These are phyloP conservation scores for Pheosia tremula DNA, from an alignment of 2,888 invertebrate species.

Conservation along the genomic window DNA sequence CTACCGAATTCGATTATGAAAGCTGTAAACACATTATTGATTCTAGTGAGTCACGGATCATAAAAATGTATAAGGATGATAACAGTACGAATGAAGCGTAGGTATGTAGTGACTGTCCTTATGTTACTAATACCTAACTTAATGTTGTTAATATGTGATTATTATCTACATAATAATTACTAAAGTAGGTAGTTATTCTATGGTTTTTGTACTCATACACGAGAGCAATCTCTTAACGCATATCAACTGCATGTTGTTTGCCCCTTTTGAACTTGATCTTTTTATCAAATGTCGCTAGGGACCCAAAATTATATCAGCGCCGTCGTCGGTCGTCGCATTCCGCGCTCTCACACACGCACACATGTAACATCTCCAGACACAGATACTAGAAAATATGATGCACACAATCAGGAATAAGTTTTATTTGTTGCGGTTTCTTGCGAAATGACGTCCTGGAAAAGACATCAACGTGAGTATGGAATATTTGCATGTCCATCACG, in stretches of 20 bases:
- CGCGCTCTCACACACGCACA: slow-evolving; percentile 61
- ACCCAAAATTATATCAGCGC: slow-evolving; percentile 70
- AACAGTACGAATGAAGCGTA: neutral
- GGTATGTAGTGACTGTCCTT: too few species aligned
- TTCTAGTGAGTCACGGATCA: slow-evolving; percentile 20
- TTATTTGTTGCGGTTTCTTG: slow-evolving; percentile 12
- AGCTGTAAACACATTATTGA: slow-evolving; percentile 61
- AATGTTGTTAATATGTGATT: too few species aligned
- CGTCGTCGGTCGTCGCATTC: slow-evolving; percentile 65
- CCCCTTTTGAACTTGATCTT: slow-evolving; percentile 81
- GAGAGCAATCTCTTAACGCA: slow-evolving; percentile 38
- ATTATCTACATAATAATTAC: neutral
- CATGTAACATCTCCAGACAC: slow-evolving; percentile 18
- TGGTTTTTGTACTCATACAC: slow-evolving; percentile 17
- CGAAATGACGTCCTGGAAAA: slow-evolving; percentile 23
- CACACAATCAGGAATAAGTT: slow-evolving; percentile 22
- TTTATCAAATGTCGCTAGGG: slow-evolving; percentile 73
- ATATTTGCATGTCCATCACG: slow-evolving; percentile 5
- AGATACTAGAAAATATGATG: slow-evolving; percentile 12
- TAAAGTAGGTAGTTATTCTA: neutral
- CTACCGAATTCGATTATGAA: slow-evolving; percentile 68
- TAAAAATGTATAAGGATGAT: slow-evolving; percentile 6
- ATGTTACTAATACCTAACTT: too few species aligned
- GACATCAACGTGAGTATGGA: slow-evolving; percentile 36
- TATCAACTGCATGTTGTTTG: slow-evolving; percentile 57